These are phyloP conservation scores for Rhodinocichla rosea DNA, from an alignment of 2,113 vertebrate genomes.

Conservation along the genomic window DNA sequence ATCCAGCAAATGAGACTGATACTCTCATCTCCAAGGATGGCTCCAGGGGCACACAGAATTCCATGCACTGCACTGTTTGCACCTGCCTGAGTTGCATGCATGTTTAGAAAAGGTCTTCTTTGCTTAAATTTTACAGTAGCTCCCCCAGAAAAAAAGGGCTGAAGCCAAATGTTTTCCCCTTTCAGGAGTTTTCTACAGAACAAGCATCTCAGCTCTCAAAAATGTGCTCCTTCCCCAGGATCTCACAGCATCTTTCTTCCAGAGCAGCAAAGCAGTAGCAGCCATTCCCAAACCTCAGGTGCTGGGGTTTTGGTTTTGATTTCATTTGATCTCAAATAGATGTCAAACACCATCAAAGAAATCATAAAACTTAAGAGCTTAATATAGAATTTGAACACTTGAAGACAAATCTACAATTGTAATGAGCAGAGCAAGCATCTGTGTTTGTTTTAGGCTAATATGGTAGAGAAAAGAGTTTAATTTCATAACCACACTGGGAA, in stretches of 20 bases:
- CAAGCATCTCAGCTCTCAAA: neutral
- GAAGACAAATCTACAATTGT: neutral
- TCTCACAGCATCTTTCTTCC: neutral
- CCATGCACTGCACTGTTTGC: neutral
- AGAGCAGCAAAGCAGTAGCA: neutral
- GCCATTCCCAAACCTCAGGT: neutral
- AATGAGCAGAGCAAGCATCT: neutral
- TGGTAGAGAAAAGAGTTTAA: slow-evolving; percentile 31
- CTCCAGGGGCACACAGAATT: neutral
- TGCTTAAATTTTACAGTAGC: neutral
- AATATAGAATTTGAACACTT: neutral
- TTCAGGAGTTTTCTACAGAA: neutral
- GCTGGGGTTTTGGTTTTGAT: neutral
- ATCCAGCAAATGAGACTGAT: neutral
- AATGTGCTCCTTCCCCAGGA: neutral
- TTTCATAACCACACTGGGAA: slow-evolving; percentile 53
- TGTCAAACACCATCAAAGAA: neutral
- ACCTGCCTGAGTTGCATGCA: neutral
- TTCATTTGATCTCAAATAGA: neutral
- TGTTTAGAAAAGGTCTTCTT: neutral
- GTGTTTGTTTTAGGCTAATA: slow-evolving; percentile 46
- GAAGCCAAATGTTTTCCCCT: neutral
- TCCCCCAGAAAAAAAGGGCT: neutral
- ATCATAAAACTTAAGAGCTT: neutral
- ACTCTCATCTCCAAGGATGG: neutral